Conservation (phyloP, 1,140 invertebrate species). For the Apis laboriosa region DNA sequence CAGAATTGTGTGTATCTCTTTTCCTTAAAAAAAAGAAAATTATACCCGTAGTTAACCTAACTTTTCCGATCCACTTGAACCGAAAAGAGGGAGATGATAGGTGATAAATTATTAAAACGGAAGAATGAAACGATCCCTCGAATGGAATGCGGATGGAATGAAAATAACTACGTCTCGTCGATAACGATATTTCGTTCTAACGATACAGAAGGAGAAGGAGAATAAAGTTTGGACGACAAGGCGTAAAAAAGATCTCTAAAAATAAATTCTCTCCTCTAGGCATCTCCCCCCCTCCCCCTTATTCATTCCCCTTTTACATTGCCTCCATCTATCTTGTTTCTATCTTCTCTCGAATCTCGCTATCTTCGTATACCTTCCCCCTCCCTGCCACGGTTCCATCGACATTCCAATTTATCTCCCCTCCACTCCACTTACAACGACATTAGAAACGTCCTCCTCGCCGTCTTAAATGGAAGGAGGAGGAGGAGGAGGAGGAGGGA, state of each 20-base stretch:
- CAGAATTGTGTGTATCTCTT: too few relatives aligned
- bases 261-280: slow-evolving; percentile 49
- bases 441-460: background rate
- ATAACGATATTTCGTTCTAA: background rate
- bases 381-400: background rate
- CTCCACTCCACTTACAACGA: background rate
- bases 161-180: too few relatives aligned
- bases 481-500: too few relatives aligned
- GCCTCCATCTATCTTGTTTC: background rate
- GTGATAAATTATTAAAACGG: too few relatives aligned
- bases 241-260: background rate
- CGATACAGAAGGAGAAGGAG: background rate
- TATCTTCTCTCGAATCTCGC: background rate
- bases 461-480: background rate
- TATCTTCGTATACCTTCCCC: too few relatives aligned
- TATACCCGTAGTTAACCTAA: too few relatives aligned
- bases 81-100: too few relatives aligned
- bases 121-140: too few relatives aligned
- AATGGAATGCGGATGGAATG: too few relatives aligned
- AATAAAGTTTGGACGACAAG: slow-evolving; percentile 20
- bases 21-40: too few relatives aligned
- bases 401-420: background rate
- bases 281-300: background rate
- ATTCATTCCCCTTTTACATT: background rate
- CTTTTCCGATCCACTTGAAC: too few relatives aligned